These are phyloP conservation scores for Drosophila pallidifrons DNA, from an alignment of 1,140 invertebrate species.

Conservation along the genomic window DNA sequence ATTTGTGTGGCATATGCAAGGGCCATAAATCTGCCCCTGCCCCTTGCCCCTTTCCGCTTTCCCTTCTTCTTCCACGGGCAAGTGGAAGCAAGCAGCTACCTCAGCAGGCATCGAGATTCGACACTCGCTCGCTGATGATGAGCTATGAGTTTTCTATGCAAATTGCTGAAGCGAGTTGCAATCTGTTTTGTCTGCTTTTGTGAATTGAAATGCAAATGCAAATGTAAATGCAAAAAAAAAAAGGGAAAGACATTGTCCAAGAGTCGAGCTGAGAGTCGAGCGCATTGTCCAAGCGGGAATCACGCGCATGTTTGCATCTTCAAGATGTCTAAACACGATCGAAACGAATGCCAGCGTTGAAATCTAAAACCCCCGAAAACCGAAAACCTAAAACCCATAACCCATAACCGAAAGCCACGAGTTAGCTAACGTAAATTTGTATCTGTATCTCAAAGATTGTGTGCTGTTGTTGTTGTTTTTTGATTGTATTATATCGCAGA, in stretches of 20 bases:
- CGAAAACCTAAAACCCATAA: conserved; percentile 12
- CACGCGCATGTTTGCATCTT: conserved; percentile 63
- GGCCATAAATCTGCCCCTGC: conserved; percentile 58
- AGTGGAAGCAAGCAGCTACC: conserved; percentile 2
- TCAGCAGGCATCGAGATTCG: conserved; percentile 53
- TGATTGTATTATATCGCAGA: conserved; percentile 3
- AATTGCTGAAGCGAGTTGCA: conserved; percentile 39
- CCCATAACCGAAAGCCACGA: neutral
- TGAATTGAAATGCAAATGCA: conserved; percentile 79
- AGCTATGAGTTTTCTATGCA: conserved; percentile 82
- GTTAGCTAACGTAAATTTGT: neutral
- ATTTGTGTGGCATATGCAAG: conserved; percentile 65
- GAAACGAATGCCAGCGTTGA: conserved; percentile 49
- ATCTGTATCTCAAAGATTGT: conserved; percentile 11
- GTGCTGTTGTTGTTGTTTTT: neutral
- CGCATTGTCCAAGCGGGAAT: conserved; percentile 56
- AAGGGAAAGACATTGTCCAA: conserved; percentile 36
- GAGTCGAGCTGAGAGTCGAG: neutral
- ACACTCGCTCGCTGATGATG: conserved; percentile 72
- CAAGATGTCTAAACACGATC: conserved; percentile 72
- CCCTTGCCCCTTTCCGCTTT: neutral
- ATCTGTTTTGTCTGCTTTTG: conserved; percentile 2
- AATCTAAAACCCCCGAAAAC: conserved; percentile 45
- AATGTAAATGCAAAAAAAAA: conserved; percentile 5
- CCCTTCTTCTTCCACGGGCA: neutral